Evolutionary conservation across 1,140 invertebrate genomes (phyloP).

Genomic region (Drosophila santomea): DNA sequence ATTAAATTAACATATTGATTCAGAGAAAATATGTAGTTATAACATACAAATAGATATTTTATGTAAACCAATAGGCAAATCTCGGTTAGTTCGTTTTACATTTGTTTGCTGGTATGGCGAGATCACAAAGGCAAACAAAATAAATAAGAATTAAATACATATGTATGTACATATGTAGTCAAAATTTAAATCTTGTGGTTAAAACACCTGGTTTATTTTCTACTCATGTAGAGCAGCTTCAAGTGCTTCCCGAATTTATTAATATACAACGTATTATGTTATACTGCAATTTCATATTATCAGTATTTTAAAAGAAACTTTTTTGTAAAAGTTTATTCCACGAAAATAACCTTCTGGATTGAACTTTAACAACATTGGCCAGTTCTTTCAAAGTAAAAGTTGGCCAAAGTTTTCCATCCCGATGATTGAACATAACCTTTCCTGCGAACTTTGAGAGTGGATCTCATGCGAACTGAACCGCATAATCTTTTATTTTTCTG

Average conservation of each 20-base stretch:
- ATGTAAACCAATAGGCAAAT: background rate
- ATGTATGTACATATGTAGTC: background rate
- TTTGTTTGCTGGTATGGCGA: too few species aligned
- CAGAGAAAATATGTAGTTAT: background rate
- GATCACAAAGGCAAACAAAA: too few species aligned
- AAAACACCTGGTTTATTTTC: background rate
- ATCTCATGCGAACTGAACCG: slow-evolving; percentile 25
- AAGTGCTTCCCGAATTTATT: too few species aligned
- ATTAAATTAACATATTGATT: background rate
- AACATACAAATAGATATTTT: background rate
- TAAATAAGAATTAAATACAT: too few species aligned
- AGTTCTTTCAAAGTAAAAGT: slow-evolving; percentile 23
- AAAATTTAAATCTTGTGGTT: background rate
- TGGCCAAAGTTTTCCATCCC: slow-evolving; percentile 6
- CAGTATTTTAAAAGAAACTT: too few species aligned
- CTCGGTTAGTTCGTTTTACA: too few species aligned
- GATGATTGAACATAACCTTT: slow-evolving; percentile 17
- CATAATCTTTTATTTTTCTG: slow-evolving; percentile 23
- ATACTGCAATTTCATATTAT: too few species aligned
- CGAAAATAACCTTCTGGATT: slow-evolving; percentile 1
- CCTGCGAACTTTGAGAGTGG: slow-evolving; percentile 18
- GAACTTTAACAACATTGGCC: background rate
- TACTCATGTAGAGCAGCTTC: background rate
- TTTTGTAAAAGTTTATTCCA: background rate
- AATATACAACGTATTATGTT: too few species aligned